Evolutionary conservation across 2,888 invertebrate species (phyloP), one percentile per base, ranked within the genome.

Genomic region (Drosophila nr. medialis): DNA sequence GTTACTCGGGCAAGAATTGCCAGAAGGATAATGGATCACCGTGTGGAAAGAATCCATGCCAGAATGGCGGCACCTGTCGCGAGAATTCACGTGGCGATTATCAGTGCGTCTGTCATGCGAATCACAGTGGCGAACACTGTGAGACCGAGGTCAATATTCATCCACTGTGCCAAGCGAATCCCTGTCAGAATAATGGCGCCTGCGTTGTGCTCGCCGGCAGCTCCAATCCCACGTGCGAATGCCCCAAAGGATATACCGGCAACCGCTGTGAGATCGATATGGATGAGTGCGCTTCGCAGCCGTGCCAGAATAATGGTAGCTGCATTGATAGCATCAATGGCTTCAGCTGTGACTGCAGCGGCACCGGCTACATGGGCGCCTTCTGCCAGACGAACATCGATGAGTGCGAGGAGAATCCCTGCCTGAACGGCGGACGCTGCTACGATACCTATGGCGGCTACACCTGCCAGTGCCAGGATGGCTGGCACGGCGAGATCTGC

Each of bases 1-100:
- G 97, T 64, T 98, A 97, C 93, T 95, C 96, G 64, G 98, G 98
- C 80, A 96, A 96, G 93, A 97, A 97, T 93, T 98, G 98, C 93
- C 96, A 97, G 93, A 95, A 95, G 92, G 97, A 97, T 93, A 95
- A 94, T 91, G 97, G 96, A 59, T 95, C 96, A 79, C 96, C 96
- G 0, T 97, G 97, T 91, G 93, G 93, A 63, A 95, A 94, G 54
- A 93, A 93, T 73, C 95, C 96, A 15, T 99, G 98, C 92, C 94
- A 93, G 75, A 96, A 98, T 93, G 95, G 94, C 51, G 98, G 95
- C 8, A 94, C 93, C 36, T 98, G 98, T 92, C 93, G 94, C 60
- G 95, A 96, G 87, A 95, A 95, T 90, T 93, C 94, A 30, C 94
- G 94, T 50, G 96, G 96, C 15, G 95, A 95, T 86, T 97, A 95